Evolutionary conservation across 1,140 invertebrate species (phyloP), one percentile per base, ranked within the genome.

Genomic region (Brachionus rotundiformis): DNA sequence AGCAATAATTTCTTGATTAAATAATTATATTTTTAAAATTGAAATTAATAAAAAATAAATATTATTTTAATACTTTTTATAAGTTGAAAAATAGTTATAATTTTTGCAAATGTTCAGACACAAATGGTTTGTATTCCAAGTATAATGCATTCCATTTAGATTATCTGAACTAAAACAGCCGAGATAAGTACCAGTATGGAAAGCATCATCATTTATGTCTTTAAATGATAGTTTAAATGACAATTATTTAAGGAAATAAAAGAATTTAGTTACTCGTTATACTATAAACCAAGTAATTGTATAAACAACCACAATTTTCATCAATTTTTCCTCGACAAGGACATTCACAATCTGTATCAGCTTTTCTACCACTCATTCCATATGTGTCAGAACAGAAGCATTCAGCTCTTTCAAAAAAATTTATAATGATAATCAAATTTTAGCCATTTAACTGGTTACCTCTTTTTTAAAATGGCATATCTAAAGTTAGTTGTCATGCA

Each of bases 391-490:
- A 29, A 65, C 61, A 65, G 31, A n/a, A 65, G n/a, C 61, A 65
- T 31, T 29, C 61, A 31, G n/a, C 5, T 29, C 31, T 65, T 29
- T 10, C 7, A n/a, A 29, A 16, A 29, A 0, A 16, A 33, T 27
- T 13, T n/a, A 31, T 13, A 31, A 31, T 19, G 13, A 65, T n/a
- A 41, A 13, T 11, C 0, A 41, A 65, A 29, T 65, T 65, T 13
- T 63, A 25, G 8, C 27, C 27, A 0, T n/a, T 29, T 13, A 29
- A 65, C 1, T 10, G 6, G 13, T 29, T 29, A 65, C 61, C 11
- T 13, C n/a, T 65, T 65, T 65, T 65, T 65, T 31, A 65, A 33
- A 8, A 65, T 31, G 6, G 61, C 61, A 29, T 65, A 65, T 31
- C 31, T 10, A 29, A n/a, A 65, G 0, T 29, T 5, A 0, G 11